Conservation (phyloP, 2,797 vertebrate species). For the Cephalopachus bancanus region DNA sequence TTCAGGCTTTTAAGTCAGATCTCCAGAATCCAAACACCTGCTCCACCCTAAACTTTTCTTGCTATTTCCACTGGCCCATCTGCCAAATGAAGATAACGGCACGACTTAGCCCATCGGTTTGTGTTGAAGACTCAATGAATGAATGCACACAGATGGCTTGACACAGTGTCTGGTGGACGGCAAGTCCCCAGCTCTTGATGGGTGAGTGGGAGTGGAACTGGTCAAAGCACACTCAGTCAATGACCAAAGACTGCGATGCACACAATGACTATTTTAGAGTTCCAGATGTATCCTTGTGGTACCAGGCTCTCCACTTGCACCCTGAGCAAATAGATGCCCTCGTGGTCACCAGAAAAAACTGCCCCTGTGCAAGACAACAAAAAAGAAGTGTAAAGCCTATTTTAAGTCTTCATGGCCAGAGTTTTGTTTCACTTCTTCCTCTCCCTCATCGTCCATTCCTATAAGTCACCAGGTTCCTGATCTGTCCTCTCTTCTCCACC, state of each 20-base stretch:
- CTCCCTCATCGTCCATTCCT: accelerated
- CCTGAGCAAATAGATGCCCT: accelerated
- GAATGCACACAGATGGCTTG: accelerated
- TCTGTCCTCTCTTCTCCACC: neutral
- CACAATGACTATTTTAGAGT: neutral
- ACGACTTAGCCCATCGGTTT: neutral
- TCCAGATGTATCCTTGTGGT: neutral
- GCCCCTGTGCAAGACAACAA: neutral
- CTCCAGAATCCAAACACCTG: neutral
- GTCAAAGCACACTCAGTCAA: neutral
- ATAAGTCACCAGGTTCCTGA: neutral
- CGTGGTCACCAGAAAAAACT: neutral
- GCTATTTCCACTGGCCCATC: neutral
- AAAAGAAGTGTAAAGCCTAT: neutral
- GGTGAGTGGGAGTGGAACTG: neutral
- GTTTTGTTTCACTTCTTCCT: neutral
- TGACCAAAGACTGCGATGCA: accelerated
- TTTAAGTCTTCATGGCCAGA: accelerated
- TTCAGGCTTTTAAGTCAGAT: neutral
- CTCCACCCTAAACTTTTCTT: neutral
- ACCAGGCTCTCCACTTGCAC: neutral
- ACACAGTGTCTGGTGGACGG: accelerated
- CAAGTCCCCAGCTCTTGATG: neutral
- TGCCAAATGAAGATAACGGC: neutral
- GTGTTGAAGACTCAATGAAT: neutral